These are phyloP conservation scores for Luidia sarsii DNA, from an alignment of 53 echinoderm and acorn worm genomes.

Conservation along the genomic window DNA sequence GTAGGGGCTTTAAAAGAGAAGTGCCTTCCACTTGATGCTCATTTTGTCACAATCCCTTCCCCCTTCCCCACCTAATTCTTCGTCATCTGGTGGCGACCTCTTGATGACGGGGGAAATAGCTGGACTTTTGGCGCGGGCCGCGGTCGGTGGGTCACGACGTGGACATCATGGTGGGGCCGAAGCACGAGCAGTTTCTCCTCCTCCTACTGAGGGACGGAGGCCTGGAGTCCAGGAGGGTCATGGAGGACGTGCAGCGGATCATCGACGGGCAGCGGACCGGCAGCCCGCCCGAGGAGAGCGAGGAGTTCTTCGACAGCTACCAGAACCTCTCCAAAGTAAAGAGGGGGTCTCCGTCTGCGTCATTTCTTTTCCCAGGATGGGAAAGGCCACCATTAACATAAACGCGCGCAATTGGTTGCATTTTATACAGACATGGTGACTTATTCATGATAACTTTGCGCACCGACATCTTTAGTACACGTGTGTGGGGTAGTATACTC, in stretches of 20 bases:
- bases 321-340: constrained; percentile 13
- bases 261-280: constrained; percentile 34
- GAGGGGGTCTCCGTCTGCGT: too few relatives aligned
- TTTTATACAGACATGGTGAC: too few relatives aligned
- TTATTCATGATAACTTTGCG: too few relatives aligned
- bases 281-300: neutral
- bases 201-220: constrained; percentile 15
- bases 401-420: too few relatives aligned
- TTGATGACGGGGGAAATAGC: neutral
- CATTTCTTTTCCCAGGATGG: too few relatives aligned
- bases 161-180: constrained; percentile 67
- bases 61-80: neutral
- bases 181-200: constrained; percentile 10
- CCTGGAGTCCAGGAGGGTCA: constrained; percentile 22
- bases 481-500: too few relatives aligned
- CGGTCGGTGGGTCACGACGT: constrained; percentile 27
- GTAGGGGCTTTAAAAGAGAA: too few relatives aligned
- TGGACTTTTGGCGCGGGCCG: constrained; percentile 71
- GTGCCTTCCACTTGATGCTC: too few relatives aligned
- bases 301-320: constrained; percentile 6
- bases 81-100: neutral
- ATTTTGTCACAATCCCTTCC: too few relatives aligned
- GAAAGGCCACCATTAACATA: too few relatives aligned
- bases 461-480: too few relatives aligned
- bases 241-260: constrained; percentile 46